These are phyloP conservation scores for Montipora cactus DNA, from an alignment of 64 coral and sea anemone genomes.

Conservation along the genomic window DNA sequence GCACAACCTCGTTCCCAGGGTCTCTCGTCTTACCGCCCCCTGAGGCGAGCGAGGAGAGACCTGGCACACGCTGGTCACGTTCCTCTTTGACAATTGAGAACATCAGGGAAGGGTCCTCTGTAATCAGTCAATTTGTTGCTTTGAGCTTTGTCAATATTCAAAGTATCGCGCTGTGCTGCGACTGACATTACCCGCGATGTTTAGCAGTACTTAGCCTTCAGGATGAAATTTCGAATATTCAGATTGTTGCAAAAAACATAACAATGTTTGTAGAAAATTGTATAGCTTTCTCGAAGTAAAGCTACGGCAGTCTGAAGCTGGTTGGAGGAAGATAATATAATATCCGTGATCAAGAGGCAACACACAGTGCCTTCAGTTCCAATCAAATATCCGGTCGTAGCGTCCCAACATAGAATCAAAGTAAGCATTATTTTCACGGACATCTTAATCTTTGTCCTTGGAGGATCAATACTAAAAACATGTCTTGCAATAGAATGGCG, in stretches of 20 bases:
- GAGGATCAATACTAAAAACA: background rate
- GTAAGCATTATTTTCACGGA: background rate
- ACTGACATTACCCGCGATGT: background rate
- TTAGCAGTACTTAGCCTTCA: background rate
- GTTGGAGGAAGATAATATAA: background rate
- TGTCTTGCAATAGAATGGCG: background rate
- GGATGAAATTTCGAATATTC: background rate
- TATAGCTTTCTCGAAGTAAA: conserved; percentile 4
- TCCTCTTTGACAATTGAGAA: background rate
- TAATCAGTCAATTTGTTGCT: background rate
- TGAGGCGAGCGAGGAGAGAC: background rate
- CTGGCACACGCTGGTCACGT: background rate
- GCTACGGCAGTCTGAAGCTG: background rate
- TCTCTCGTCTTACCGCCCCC: background rate
- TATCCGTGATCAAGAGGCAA: background rate
- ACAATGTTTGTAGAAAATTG: background rate
- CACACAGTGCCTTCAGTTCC: background rate
- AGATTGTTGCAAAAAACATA: background rate
- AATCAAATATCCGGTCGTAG: background rate
- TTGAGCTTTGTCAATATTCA: background rate
- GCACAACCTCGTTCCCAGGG: background rate
- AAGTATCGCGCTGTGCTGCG: background rate
- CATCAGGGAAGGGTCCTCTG: background rate
- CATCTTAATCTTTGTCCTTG: background rate
- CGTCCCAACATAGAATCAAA: background rate